A percentile compares a stretch with the other conserved stretches of the same genome.
phyloP scores from a whole-genome alignment of 2,888 invertebrate species.

The Mythimna vitellina region DNA sequence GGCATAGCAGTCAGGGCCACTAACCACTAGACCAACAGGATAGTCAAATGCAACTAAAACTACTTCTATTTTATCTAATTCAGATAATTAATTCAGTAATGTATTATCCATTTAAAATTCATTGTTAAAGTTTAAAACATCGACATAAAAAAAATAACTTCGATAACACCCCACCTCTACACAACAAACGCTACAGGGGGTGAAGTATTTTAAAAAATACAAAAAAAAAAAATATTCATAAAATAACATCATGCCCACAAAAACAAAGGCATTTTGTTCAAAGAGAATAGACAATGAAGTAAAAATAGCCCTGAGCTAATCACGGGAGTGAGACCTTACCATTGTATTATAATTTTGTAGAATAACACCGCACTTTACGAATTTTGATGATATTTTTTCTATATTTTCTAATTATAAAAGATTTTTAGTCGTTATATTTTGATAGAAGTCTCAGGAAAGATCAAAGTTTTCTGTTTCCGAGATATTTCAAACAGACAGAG shows the following conservation, averaged over 20 bases:
- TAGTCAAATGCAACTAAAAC: too few relatives aligned
- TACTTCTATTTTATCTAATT: too few relatives aligned
- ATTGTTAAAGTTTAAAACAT: conserved; percentile 5
- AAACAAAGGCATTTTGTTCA: conserved; percentile 58
- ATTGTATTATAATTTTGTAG: conserved; percentile 42
- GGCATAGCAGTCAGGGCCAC: too few relatives aligned
- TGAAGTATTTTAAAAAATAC: conserved; percentile 31
- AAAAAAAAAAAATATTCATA: conserved; percentile 41
- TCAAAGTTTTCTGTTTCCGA: neutral
- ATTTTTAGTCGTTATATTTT: conserved; percentile 9
- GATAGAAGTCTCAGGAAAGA: neutral
- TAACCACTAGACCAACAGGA: too few relatives aligned
- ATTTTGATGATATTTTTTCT: conserved; percentile 7
- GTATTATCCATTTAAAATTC: neutral
- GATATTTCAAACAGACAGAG: neutral
- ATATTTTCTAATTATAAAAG: conserved; percentile 20
- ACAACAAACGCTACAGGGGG: conserved; percentile 44
- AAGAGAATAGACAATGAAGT: conserved; percentile 50
- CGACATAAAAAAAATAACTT: conserved; percentile 10
- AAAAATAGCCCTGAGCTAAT: conserved; percentile 62
- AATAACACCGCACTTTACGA: conserved; percentile 28
- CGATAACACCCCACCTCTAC: conserved; percentile 35
- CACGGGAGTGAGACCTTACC: conserved; percentile 18
- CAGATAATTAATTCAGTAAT: too few relatives aligned
- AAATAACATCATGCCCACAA: conserved; percentile 36